A percentile compares a stretch with the other conserved stretches of the same genome.
Conservation (phyloP, 2,797 vertebrate species). For the Lepus oiostolus region DNA sequence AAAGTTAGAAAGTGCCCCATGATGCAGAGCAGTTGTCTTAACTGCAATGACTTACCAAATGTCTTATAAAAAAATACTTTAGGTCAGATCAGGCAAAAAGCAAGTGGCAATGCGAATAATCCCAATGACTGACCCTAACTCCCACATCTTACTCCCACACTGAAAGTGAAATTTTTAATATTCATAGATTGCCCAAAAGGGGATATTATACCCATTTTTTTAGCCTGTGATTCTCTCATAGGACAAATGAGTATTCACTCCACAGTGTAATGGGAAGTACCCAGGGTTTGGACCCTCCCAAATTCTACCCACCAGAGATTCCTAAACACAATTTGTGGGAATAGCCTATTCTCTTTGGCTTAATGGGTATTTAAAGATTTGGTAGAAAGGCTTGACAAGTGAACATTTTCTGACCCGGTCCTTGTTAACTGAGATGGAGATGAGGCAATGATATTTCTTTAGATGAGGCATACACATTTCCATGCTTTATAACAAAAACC, state of each 20-base stretch:
- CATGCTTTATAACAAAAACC: slow-evolving; percentile 74
- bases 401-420: neutral
- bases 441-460: slow-evolving; percentile 68
- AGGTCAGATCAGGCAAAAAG: slow-evolving; percentile 8
- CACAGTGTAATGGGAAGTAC: neutral
- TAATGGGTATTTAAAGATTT: neutral
- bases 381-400: neutral
- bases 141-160: neutral
- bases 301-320: neutral
- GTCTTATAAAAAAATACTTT: slow-evolving; percentile 12
- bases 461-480: slow-evolving; percentile 67
- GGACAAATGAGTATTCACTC: neutral
- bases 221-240: neutral
- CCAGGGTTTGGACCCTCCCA: neutral
- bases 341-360: neutral
- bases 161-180: slow-evolving; percentile 22
- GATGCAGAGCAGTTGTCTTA: neutral
- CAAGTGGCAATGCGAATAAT: neutral
- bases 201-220: neutral
- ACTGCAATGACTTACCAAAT: neutral
- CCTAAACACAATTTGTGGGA: neutral
- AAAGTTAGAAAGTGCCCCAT: slow-evolving; percentile 6
- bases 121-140: neutral
- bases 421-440: slow-evolving; percentile 45
- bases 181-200: neutral